Evolutionary conservation across 2,888 invertebrate genomes (phyloP).

Genomic region (Eupithecia pulchellata): DNA sequence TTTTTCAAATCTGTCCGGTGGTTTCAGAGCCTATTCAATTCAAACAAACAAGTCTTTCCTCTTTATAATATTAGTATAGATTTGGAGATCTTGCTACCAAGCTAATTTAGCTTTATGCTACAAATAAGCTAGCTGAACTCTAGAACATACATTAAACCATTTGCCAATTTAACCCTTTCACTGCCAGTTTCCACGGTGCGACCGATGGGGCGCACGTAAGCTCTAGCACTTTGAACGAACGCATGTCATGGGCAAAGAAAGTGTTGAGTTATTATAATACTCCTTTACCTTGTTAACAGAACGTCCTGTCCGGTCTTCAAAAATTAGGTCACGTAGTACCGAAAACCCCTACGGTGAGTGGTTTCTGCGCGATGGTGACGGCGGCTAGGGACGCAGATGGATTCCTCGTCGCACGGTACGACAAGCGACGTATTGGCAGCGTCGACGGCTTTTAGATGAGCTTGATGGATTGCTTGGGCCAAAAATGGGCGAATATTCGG

Average conservation of each 20-base stretch:
- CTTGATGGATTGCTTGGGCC: not conserved
- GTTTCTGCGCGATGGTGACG: constrained; percentile 12
- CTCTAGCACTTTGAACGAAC: too few relatives aligned
- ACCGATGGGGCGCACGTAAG: too few relatives aligned
- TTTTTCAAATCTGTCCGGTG: too few relatives aligned
- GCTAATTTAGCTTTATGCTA: not conserved
- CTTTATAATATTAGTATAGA: not conserved
- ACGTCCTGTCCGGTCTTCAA: not conserved
- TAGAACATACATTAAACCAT: too few relatives aligned
- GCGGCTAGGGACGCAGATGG: constrained; percentile 64
- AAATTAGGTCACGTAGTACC: not conserved
- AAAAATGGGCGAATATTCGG: not conserved
- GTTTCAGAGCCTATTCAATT: too few relatives aligned
- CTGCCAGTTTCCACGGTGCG: too few relatives aligned
- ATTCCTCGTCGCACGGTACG: constrained; percentile 53
- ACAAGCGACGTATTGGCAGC: constrained; percentile 70
- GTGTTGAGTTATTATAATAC: too few relatives aligned
- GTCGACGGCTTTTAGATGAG: constrained; percentile 45
- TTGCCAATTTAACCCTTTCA: too few relatives aligned
- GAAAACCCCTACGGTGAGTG: not conserved
- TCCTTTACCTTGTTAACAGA: not conserved
- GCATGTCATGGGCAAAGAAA: too few relatives aligned
- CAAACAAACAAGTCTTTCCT: too few relatives aligned
- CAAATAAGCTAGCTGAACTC: not conserved
- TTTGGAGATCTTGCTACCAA: not conserved